Conservation (phyloP, 2,113 vertebrate genomes). For the Gadus chalcogrammus region DNA sequence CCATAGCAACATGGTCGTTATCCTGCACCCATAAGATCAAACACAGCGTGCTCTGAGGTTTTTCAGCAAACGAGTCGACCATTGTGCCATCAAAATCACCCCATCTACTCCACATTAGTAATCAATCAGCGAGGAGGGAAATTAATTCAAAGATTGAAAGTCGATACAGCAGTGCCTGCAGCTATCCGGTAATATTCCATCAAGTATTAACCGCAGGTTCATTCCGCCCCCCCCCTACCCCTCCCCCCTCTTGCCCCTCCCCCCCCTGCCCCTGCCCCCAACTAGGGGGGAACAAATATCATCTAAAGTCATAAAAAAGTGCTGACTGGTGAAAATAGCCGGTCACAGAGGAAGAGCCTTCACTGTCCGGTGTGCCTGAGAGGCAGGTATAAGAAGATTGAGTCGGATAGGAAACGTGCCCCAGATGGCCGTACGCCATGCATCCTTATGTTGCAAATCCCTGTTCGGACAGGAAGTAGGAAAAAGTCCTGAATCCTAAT, state of each 20-base stretch:
- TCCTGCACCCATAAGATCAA: too few species aligned
- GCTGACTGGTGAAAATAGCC: slow-evolving; percentile 51
- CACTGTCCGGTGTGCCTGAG: slow-evolving; percentile 63
- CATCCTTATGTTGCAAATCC: slow-evolving; percentile 63
- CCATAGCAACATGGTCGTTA: too few species aligned
- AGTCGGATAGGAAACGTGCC: slow-evolving; percentile 71
- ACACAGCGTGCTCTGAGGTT: too few species aligned
- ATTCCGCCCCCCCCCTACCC: background rate
- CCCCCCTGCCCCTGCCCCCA: background rate
- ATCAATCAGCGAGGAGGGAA: too few species aligned
- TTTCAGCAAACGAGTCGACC: too few species aligned
- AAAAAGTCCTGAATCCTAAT: slow-evolving; percentile 56
- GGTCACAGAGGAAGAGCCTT: slow-evolving; percentile 57
- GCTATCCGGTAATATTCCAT: too few species aligned
- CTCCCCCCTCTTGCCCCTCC: too few species aligned
- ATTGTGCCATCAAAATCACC: too few species aligned
- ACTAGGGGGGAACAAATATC: slow-evolving; percentile 29
- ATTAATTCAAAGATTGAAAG: too few species aligned
- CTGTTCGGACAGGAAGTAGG: slow-evolving; percentile 72
- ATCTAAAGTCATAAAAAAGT: slow-evolving; percentile 37
- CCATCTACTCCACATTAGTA: too few species aligned
- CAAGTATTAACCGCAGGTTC: slow-evolving; percentile 19
- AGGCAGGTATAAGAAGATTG: slow-evolving; percentile 73
- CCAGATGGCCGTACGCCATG: slow-evolving; percentile 61
- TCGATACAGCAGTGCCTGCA: too few species aligned